These are phyloP conservation scores for Semibalanus balanoides DNA, from an alignment of 1,140 invertebrate species.

Conservation along the genomic window DNA sequence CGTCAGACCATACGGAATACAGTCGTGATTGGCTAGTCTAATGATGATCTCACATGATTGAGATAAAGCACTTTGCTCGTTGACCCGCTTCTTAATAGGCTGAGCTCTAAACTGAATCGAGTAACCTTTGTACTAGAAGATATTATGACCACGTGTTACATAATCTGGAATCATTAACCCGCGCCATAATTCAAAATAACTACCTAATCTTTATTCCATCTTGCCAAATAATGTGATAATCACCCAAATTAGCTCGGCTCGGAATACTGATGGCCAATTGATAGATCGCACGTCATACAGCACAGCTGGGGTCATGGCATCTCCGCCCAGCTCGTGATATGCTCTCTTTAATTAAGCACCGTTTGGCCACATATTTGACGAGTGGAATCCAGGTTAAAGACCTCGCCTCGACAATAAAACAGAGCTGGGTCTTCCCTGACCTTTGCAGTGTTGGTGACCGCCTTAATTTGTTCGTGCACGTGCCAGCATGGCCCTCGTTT, in stretches of 20 bases:
- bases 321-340: background rate
- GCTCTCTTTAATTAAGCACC: background rate
- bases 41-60: no score
- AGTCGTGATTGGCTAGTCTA: no score
- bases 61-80: background rate
- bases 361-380: background rate
- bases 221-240: background rate
- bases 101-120: background rate
- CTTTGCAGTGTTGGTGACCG: no score
- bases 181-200: background rate
- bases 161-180: background rate
- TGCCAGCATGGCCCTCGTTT: no score
- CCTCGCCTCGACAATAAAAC: no score
- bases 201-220: background rate
- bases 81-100: background rate
- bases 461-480: no score
- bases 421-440: no score
- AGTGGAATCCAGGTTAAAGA: background rate
- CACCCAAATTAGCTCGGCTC: background rate
- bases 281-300: background rate
- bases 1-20: no score
- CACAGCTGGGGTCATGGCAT: background rate
- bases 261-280: background rate
- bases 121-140: background rate
- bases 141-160: background rate